Evolutionary conservation across 2,888 invertebrate species (phyloP).

Genomic region (Sminthurides aquaticus): DNA sequence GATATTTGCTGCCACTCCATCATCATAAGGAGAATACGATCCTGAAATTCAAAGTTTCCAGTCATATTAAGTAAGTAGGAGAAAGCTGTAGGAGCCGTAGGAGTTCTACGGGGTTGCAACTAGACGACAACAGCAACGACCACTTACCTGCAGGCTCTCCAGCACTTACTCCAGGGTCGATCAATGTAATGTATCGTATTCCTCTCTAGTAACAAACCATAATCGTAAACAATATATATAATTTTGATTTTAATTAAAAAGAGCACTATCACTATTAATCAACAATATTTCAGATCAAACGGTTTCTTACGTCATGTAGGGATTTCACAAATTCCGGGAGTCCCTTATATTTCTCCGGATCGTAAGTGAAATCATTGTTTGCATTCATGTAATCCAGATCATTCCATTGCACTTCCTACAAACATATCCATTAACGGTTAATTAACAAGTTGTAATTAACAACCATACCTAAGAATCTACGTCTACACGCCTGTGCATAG

Average conservation of each 20-base stretch:
- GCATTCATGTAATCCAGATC: conserved; percentile 77
- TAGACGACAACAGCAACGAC: background rate
- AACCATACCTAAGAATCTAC: too few relatives aligned
- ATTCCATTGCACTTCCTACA: conserved; percentile 60
- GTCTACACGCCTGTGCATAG: too few relatives aligned
- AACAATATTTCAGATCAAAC: background rate
- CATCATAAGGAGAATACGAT: conserved; percentile 66
- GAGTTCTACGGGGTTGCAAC: background rate
- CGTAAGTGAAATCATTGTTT: conserved; percentile 70
- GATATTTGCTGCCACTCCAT: conserved; percentile 62
- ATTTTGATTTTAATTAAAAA: too few relatives aligned
- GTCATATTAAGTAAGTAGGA: background rate
- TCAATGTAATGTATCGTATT: conserved; percentile 67
- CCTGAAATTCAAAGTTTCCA: conserved; percentile 48
- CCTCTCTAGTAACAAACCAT: conserved; percentile 49
- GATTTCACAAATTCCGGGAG: conserved; percentile 63
- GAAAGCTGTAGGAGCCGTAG: background rate
- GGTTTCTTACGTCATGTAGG: conserved; percentile 52
- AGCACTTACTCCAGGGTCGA: conserved; percentile 70
- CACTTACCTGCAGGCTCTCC: conserved; percentile 50
- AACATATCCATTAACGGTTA: too few relatives aligned
- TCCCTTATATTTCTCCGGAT: conserved; percentile 56
- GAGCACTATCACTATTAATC: background rate
- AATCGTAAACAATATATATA: conserved; percentile 8
- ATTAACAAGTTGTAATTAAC: too few relatives aligned